phyloP scores from a whole-genome alignment of 2,888 invertebrate species.

The Cylindroiulus punctatus region DNA sequence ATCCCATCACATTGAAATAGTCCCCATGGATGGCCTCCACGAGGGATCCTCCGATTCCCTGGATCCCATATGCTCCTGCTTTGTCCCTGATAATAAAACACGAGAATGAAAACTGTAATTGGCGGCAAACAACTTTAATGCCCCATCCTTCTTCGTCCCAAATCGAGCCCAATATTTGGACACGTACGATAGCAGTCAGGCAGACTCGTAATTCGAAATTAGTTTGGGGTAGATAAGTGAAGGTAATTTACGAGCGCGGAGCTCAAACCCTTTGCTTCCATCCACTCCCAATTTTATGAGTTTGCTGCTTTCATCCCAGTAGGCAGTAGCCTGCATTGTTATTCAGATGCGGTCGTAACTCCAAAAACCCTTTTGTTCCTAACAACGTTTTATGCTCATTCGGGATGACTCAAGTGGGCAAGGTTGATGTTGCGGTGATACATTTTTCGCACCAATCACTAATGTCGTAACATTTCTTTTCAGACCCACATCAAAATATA shows the following conservation, averaged over 20 bases:
- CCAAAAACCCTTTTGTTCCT: background rate
- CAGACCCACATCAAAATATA: background rate
- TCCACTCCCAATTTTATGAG: slow-evolving; percentile 9
- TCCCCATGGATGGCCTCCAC: slow-evolving; percentile 83
- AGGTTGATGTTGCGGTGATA: slow-evolving; percentile 38
- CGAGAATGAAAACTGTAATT: background rate
- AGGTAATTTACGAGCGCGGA: slow-evolving; percentile 8
- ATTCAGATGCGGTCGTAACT: slow-evolving; percentile 29
- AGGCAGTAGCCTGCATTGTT: slow-evolving; percentile 15
- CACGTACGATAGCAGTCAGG: background rate
- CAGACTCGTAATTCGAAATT: slow-evolving; percentile 16
- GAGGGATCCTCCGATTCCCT: slow-evolving; percentile 84
- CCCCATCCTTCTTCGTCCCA: background rate
- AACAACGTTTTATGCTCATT: slow-evolving; percentile 16
- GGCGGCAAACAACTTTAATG: background rate
- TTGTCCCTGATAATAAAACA: slow-evolving; percentile 73
- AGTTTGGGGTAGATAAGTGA: slow-evolving; percentile 42
- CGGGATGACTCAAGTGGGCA: slow-evolving; percentile 38
- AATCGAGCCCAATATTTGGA: slow-evolving; percentile 10
- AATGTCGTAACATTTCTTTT: background rate
- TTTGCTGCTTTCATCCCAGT: slow-evolving; percentile 4
- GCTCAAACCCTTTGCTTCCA: background rate
- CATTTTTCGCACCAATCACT: background rate
- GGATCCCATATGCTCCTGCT: slow-evolving; percentile 93
- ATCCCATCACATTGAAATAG: slow-evolving; percentile 87